Percentiles rank a stretch among this genome's conserved stretches.
Conservation (phyloP, 2,888 invertebrate species). For the Halictus ligatus region DNA sequence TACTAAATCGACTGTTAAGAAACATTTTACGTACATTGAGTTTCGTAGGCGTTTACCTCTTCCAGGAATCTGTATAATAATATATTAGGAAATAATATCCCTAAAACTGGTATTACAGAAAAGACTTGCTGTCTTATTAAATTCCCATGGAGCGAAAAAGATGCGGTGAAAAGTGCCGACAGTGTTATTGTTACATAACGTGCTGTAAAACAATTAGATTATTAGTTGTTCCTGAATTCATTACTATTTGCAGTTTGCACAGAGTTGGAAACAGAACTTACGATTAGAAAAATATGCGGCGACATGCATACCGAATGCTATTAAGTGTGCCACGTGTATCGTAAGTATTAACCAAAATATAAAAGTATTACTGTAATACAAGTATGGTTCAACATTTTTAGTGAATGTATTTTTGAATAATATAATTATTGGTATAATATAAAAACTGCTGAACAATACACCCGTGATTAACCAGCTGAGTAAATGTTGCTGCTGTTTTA, state of each 20-base stretch:
- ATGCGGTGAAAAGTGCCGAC: slow-evolving; percentile 55
- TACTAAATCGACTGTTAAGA: slow-evolving; percentile 1
- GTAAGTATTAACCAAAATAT: slow-evolving; percentile 79
- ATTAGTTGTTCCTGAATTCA: slow-evolving; percentile 4
- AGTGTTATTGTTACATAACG: slow-evolving; percentile 53
- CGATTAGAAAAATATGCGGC: slow-evolving; percentile 81
- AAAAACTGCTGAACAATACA: slow-evolving; percentile 74
- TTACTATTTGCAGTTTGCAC: background rate
- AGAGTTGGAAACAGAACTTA: slow-evolving; percentile 65
- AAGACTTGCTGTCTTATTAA: slow-evolving; percentile 60
- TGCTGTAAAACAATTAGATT: slow-evolving; percentile 49
- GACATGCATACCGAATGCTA: slow-evolving; percentile 80
- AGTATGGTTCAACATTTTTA: slow-evolving; percentile 75
- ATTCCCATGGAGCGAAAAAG: slow-evolving; percentile 50
- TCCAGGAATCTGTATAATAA: slow-evolving; percentile 75
- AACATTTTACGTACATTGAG: slow-evolving; percentile 72
- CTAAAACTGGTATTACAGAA: slow-evolving; percentile 72
- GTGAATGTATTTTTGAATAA: slow-evolving; percentile 78
- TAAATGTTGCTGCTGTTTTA: slow-evolving; percentile 77
- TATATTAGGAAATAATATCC: slow-evolving; percentile 80
- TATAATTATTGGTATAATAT: slow-evolving; percentile 76
- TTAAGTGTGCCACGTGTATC: slow-evolving; percentile 76
- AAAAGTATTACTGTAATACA: slow-evolving; percentile 80
- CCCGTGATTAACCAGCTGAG: slow-evolving; percentile 81
- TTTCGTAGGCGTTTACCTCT: slow-evolving; percentile 80